Evolutionary conservation across 2,888 invertebrate genomes (phyloP).

Genomic region (Meliscaeva auricollis): DNA sequence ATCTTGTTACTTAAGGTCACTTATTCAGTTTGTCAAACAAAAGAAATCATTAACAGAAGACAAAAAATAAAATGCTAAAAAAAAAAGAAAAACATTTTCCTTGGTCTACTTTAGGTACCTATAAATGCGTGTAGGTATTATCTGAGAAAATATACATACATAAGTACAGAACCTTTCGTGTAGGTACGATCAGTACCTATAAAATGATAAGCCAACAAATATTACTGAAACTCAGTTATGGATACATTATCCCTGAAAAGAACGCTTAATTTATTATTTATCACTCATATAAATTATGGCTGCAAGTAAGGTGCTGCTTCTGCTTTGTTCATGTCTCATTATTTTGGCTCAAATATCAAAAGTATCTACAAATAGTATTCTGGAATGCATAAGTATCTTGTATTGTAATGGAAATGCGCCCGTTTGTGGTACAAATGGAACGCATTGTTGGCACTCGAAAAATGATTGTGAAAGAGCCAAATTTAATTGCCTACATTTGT

Average conservation of each 20-base stretch:
- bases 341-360: slow-evolving; percentile 3
- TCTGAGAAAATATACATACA: no score
- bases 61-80: neutral
- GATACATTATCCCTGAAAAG: slow-evolving; percentile 42
- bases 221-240: slow-evolving; percentile 18
- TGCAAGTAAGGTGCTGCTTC: slow-evolving; percentile 12
- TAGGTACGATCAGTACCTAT: no score
- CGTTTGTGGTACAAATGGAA: slow-evolving; percentile 57
- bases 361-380: slow-evolving; percentile 28
- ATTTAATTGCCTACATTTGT: slow-evolving; percentile 57
- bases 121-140: no score
- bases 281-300: slow-evolving; percentile 17
- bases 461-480: slow-evolving; percentile 54
- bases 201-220: slow-evolving; percentile 39
- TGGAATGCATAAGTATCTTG: slow-evolving; percentile 42
- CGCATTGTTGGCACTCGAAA: slow-evolving; percentile 49
- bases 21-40: slow-evolving; percentile 16
- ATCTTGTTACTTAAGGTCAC: slow-evolving; percentile 10
- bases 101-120: slow-evolving; percentile 43
- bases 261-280: slow-evolving; percentile 11
- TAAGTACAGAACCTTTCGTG: slow-evolving; percentile 10
- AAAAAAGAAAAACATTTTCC: slow-evolving; percentile 26
- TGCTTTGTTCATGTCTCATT: slow-evolving; percentile 1
- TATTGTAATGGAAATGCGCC: slow-evolving; percentile 37
- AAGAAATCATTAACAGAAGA: neutral